Base-by-base conservation (phyloP, 2,888 invertebrate species). In the Mamestra brassicae region DNA sequence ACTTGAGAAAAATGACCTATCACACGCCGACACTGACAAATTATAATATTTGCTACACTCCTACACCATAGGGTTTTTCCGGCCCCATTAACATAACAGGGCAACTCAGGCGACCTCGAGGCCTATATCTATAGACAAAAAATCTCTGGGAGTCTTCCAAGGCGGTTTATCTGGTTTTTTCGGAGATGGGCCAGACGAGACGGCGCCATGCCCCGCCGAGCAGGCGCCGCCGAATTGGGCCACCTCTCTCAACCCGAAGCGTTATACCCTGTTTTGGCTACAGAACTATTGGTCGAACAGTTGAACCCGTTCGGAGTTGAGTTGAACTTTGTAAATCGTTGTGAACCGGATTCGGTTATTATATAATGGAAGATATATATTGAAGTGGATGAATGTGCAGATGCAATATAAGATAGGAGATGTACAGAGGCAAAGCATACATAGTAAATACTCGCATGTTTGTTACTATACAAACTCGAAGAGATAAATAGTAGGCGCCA, bases 131-230 rank as follows among this genome's bases (percentile, higher is more conserved):
- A 92, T 90, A 92, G 89, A 91, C 92, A 95, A 95, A 96, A 96
- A 96, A 93, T 91, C 89, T 91, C 96, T 96, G 96, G 96, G 95
- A 86, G 88, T 85, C 92, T 92, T 96, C 96, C 96, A 96, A 96
- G 92, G 91, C 92, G 92, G 84, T 85, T 85, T 89, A 92, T 91
- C 92, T 90, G 90, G 90, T 88, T 88, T 89, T 89, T 91, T 87
- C 89, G 88, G 85, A 85, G 87, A 87, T 90, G 89, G 90, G 87
- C 89, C 88, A 97, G 96, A 97, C 96, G 90, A 92, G 95, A 93
- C 96, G 97, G 95, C 96, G 96, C 96, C 96, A 73, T 57, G 70
- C 68, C 88, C 86, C 93, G 94, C 87, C 94, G 85, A 74, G 54
- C 84, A 83, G 94, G 93, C 95, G 94, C 94, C 95, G 61, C 67